Evolutionary conservation across 1,140 invertebrate species (phyloP), one percentile per base, ranked within the genome.

Genomic region (Araneus ventricosus): DNA sequence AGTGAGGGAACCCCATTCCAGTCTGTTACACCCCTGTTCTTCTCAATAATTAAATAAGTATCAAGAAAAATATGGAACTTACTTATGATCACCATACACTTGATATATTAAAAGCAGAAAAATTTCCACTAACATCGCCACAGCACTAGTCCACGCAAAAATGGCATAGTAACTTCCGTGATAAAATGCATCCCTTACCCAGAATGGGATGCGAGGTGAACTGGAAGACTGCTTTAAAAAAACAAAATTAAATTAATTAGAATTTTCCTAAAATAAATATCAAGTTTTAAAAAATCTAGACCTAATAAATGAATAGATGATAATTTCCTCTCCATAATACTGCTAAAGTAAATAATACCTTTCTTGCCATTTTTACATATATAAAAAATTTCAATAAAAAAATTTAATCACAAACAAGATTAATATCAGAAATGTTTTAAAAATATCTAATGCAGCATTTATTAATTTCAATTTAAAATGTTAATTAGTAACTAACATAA

Each of bases 111-210:
- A 95, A 59, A 96, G 95, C 45, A 95, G 94, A 93, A 96, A 94
- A 45, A 95, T 95, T 94, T 95, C 95, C 67, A 97, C 93, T 85
- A 96, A 92, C 41, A 96, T 95, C 0, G 96, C 95, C 1, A 96
- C 84, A 67, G 96, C 96, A 63, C 97, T 97, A 30, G 97, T 96
- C 96, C 97, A 97, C 90, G 96, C 96, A 94, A 97, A 96, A 8
- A 96, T 97, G 84, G 97, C 97, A 90, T 97, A 96, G 94, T 96
- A 96, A 94, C 97, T 97, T 89, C 95, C 96, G 94, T 96, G 96
- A 94, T 96, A 95, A 85, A 96, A 95, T 61, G 96, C 95, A 94
- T 96, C 96, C 94, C 95, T 95, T 39, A 96, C 88, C 96, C 96
- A 96, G 14, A 34, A 8, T 84, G 90, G 90, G 27, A 91, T 30